Evolutionary conservation across 35 echinoderm and acorn worm genomes (phyloP).

Genomic region (Diadema setosum): DNA sequence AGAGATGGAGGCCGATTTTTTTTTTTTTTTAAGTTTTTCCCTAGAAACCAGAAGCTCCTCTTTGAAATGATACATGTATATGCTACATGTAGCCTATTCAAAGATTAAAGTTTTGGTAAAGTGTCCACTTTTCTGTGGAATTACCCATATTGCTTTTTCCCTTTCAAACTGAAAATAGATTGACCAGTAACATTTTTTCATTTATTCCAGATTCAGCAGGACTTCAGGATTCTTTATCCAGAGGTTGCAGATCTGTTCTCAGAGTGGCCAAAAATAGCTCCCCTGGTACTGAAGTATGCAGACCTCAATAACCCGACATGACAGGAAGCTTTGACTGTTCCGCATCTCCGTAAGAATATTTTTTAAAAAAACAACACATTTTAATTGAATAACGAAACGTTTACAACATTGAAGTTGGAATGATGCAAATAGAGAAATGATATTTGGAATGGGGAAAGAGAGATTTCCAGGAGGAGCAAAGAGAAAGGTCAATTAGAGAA

Average conservation of each 20-base stretch:
- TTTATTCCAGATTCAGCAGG: background rate
- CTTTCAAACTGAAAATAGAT: background rate
- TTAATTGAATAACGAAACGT: background rate
- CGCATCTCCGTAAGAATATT: background rate
- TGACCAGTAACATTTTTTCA: background rate
- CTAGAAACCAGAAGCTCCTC: background rate
- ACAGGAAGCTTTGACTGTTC: background rate
- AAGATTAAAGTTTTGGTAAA: background rate
- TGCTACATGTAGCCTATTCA: background rate
- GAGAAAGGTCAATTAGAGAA: background rate
- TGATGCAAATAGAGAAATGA: too few relatives aligned
- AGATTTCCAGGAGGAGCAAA: background rate
- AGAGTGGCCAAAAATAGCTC: background rate
- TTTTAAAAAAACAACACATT: background rate
- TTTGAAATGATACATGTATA: background rate
- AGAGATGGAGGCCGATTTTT: too few relatives aligned
- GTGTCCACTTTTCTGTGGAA: background rate
- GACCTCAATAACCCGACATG: background rate
- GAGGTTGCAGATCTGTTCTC: background rate
- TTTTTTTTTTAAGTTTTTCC: too few relatives aligned
- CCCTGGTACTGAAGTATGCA: background rate
- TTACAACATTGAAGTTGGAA: background rate
- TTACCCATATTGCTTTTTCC: background rate
- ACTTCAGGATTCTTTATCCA: background rate
- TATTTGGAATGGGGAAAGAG: too few relatives aligned